Evolutionary conservation across 2,888 invertebrate species (phyloP).

Genomic region (Drosophila tripunctata): DNA sequence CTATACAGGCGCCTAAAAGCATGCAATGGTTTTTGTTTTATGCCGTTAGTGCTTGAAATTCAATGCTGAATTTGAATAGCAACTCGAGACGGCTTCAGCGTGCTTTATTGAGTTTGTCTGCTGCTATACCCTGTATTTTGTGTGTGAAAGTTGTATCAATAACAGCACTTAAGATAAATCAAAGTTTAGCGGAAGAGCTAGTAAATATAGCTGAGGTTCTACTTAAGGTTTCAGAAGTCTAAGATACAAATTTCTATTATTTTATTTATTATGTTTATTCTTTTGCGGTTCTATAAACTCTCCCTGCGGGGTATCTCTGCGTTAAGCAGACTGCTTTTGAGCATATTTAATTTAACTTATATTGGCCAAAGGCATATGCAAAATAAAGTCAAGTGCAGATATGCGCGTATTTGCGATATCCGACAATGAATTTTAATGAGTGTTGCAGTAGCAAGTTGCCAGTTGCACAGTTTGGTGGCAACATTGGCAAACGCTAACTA

Average conservation of each 20-base stretch:
- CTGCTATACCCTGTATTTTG: too few species aligned
- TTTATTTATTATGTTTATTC: too few species aligned
- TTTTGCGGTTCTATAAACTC: too few species aligned
- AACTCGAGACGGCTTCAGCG: too few species aligned
- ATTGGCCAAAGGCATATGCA: conserved; percentile 15
- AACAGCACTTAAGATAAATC: too few species aligned
- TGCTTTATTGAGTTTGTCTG: too few species aligned
- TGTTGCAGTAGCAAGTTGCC: conserved; percentile 37
- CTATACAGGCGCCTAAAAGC: not conserved
- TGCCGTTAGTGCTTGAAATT: not conserved
- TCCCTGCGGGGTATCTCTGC: not conserved
- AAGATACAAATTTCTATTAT: too few species aligned
- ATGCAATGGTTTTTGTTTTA: not conserved
- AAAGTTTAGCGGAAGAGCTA: too few species aligned
- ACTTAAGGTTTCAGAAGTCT: too few species aligned
- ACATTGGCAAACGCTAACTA: conserved; percentile 22
- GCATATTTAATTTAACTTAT: not conserved
- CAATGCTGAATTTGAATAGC: not conserved
- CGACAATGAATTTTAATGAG: conserved; percentile 72
- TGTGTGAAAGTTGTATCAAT: too few species aligned
- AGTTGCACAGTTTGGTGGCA: not conserved
- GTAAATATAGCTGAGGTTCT: too few species aligned
- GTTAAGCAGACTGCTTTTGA: not conserved
- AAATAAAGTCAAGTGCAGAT: conserved; percentile 65
- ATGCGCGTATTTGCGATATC: conserved; percentile 36